Conservation (phyloP, 2,797 vertebrate species). For the Gymnoscopelus braueri region DNA sequence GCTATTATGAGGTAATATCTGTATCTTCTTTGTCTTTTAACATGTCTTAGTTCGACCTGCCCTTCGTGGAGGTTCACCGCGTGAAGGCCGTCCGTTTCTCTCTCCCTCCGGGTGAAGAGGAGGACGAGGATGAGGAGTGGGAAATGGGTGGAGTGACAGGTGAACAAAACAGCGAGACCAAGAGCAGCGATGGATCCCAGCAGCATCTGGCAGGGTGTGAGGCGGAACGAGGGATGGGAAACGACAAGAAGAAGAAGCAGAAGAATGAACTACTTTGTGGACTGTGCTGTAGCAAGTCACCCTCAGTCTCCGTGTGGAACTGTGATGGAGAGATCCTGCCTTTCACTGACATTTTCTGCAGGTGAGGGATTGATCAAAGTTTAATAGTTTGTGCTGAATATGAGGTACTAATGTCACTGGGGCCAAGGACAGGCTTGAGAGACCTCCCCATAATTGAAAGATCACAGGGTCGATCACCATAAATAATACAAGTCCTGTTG, state of each 20-base stretch:
- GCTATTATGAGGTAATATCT: too few relatives aligned
- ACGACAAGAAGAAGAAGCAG: conserved; percentile 37
- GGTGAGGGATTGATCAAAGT: conserved; percentile 50
- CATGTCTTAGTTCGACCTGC: conserved; percentile 83
- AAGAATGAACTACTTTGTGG: conserved; percentile 65
- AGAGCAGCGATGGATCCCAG: conserved; percentile 65
- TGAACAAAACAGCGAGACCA: conserved; percentile 44
- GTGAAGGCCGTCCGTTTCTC: conserved; percentile 83
- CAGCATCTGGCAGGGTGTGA: conserved; percentile 57
- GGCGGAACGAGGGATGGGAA: conserved; percentile 9
- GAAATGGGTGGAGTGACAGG: conserved; percentile 4
- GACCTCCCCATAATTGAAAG: too few relatives aligned
- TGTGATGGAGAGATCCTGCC: conserved; percentile 87
- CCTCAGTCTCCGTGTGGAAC: conserved; percentile 83
- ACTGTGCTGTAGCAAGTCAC: conserved; percentile 72
- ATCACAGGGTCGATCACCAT: too few relatives aligned
- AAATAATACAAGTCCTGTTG: too few relatives aligned
- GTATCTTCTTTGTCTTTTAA: too few relatives aligned
- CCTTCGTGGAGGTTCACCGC: conserved; percentile 86
- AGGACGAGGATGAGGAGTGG: conserved; percentile 37
- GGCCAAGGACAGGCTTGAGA: too few relatives aligned
- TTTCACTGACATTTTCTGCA: conserved; percentile 76
- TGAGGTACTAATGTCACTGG: too few relatives aligned
- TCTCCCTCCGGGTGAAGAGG: conserved; percentile 57
- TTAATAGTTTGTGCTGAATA: neutral